A percentile compares a stretch with the other conserved stretches of the same genome.
Evolutionary conservation across 92 coral and sea anemone genomes (phyloP).

Genomic region (Pocillopora grandis): DNA sequence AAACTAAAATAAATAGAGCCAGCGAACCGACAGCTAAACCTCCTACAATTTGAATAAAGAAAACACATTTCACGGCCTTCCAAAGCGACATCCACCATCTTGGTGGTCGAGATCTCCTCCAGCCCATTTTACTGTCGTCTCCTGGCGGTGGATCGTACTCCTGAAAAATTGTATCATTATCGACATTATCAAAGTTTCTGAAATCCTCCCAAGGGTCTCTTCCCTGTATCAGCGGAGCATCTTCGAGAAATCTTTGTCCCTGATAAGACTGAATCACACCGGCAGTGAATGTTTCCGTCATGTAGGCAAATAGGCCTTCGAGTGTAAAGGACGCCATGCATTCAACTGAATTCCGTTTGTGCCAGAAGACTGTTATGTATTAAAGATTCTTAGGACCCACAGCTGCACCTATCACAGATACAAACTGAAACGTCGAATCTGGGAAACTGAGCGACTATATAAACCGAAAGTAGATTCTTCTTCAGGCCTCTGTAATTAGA

Average conservation of each 20-base stretch:
- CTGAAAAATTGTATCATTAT: conserved; percentile 53
- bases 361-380: too few relatives aligned
- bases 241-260: not conserved
- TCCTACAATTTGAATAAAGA: conserved; percentile 56
- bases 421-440: too few relatives aligned
- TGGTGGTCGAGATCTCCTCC: conserved; percentile 45
- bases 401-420: too few relatives aligned
- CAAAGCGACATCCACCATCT: conserved; percentile 20
- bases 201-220: conserved; percentile 30
- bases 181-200: conserved; percentile 17
- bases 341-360: not conserved
- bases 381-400: too few relatives aligned
- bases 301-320: not conserved
- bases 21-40: conserved; percentile 48
- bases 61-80: conserved; percentile 37
- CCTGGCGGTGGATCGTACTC: conserved; percentile 54
- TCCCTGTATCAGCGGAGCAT: not conserved
- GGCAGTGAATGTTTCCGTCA: not conserved
- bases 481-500: too few relatives aligned
- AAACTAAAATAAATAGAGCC: conserved; percentile 32
- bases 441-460: too few relatives aligned
- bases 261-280: conserved; percentile 3
- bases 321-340: not conserved
- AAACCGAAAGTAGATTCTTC: too few relatives aligned
- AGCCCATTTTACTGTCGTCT: conserved; percentile 50